Base-by-base conservation (phyloP, 2,888 invertebrate species). In the Agrochola lota region DNA sequence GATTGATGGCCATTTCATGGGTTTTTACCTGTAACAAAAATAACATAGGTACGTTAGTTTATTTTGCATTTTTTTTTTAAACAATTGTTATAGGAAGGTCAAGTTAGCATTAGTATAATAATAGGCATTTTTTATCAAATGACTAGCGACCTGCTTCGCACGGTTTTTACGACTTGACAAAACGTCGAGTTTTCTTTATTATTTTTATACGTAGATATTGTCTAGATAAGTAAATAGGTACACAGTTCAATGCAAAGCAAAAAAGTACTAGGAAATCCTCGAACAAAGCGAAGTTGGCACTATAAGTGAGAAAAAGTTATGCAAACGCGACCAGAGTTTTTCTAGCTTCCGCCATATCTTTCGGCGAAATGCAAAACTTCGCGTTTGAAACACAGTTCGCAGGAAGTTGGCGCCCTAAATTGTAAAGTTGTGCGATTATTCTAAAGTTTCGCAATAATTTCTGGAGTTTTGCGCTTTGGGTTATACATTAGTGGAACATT, bases 381-480 rank as follows among this genome's bases (percentile, higher is more conserved):
- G 71, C n/a, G 57, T 43, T 67, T 30, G 64, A 71, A 77, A 74
- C 66, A 80, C 80, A 70, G 66, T 83, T 78, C 67, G 80, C 30
- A 69, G 74, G 76, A 86, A 89, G 82, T 89, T 86, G 59, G 74
- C 78, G 83, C 84, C 83, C 85, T 89, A 90, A 91, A 89, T 90
- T 86, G 75, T 79, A 52, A 90, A 90, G 86, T 90, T 88, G 63
- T 52, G 74, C 76, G 79, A 89, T 89, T 88, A 90, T 88, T 90
- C 85, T 84, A 64, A 91, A 91, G 84, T 90, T 90, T 74, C 12
- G 86, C 52, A 86, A 86, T 88, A 85, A 89, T 85, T 88, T 81
- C 64, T 68, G 60, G 77, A 84, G 76, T 82, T 83, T 63, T 77
- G 71, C 80, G 77, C 68, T 83, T 83, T 70, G 68, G 67, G 60